Evolutionary conservation across 2,888 invertebrate species (phyloP).

Genomic region (Trisateles emortualis): DNA sequence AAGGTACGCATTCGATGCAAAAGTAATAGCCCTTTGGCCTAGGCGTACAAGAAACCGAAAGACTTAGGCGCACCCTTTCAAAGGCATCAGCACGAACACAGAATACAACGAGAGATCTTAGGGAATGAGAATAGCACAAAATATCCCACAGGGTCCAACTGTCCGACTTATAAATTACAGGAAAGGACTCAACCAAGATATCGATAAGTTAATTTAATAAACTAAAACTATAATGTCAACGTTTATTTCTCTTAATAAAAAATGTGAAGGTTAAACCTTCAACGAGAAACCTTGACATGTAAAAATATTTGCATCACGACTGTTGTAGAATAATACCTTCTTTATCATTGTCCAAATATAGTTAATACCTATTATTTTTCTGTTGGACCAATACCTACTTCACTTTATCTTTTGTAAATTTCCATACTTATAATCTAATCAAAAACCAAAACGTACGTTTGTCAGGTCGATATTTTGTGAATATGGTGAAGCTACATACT

Average conservation of each 20-base stretch:
- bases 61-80: too few species aligned
- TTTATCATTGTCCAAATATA: constrained; percentile 34
- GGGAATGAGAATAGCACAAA: too few species aligned
- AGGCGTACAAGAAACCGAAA: too few species aligned
- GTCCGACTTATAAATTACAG: background rate
- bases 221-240: background rate
- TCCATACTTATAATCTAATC: background rate
- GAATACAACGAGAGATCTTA: too few species aligned
- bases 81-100: too few species aligned
- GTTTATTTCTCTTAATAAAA: constrained; percentile 40
- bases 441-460: background rate
- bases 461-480: too few species aligned
- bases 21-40: too few species aligned
- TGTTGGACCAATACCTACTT: constrained; percentile 1
- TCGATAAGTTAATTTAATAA: constrained; percentile 4
- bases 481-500: too few species aligned
- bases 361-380: constrained; percentile 19
- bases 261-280: constrained; percentile 66
- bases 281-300: constrained; percentile 68
- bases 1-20: too few species aligned
- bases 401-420: background rate
- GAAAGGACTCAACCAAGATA: background rate
- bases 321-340: constrained; percentile 41
- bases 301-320: constrained; percentile 63
- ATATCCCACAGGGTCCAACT: too few species aligned